Conservation (phyloP, 2,797 vertebrate genomes). For the Sebastes vulpes region DNA sequence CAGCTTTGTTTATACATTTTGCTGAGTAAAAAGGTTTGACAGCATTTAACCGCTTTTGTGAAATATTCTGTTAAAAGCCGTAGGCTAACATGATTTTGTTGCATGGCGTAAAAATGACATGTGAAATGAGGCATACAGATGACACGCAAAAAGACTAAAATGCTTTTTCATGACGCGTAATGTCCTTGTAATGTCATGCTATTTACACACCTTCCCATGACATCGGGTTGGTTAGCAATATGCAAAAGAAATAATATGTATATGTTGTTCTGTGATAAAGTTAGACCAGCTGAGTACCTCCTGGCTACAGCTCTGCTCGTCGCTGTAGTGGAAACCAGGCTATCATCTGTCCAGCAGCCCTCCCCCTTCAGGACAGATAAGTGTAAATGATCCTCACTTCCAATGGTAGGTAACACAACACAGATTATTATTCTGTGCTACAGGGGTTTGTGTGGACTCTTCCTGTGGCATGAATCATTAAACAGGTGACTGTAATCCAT, state of each 20-base stretch:
- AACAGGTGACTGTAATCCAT: constrained; percentile 81
- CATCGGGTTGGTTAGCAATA: background rate
- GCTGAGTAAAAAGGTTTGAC: no score
- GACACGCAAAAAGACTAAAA: background rate
- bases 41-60: no score
- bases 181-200: background rate
- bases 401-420: constrained; percentile 83
- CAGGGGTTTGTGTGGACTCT: constrained; percentile 78
- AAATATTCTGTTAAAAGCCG: no score
- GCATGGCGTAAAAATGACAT: background rate
- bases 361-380: constrained; percentile 64
- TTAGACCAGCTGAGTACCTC: constrained; percentile 41
- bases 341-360: constrained; percentile 66
- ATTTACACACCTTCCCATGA: background rate
- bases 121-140: accelerated
- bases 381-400: constrained; percentile 80
- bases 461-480: constrained; percentile 87
- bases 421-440: constrained; percentile 82
- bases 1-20: no score
- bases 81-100: no score
- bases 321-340: constrained; percentile 60
- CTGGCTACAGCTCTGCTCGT: constrained; percentile 34
- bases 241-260: background rate
- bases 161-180: background rate
- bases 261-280: constrained; percentile 1